Conservation (phyloP, 2,888 invertebrate species). For the Pammene aurita region DNA sequence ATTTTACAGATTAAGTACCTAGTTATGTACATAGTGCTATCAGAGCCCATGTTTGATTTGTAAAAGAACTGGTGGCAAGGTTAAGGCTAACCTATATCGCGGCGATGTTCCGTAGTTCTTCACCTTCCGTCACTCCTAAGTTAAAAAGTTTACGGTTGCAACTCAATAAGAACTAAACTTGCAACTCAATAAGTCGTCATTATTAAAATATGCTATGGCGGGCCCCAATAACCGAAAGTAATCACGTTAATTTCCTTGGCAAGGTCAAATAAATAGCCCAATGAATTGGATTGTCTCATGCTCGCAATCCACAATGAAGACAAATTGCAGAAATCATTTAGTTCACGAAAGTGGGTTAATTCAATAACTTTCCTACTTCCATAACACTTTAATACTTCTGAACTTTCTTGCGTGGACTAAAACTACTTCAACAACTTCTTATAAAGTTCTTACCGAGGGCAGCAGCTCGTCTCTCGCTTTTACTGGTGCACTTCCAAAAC, state of each 20-base stretch:
- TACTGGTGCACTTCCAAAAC: slow-evolving; percentile 76
- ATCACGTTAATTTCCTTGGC: slow-evolving; percentile 7
- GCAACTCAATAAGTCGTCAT: no score
- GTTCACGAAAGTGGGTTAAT: slow-evolving; percentile 53
- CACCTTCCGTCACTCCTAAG: no score
- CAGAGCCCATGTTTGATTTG: no score
- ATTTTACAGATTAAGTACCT: no score
- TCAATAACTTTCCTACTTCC: slow-evolving; percentile 47
- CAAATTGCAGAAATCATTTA: slow-evolving; percentile 55
- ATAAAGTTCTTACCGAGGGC: slow-evolving; percentile 59
- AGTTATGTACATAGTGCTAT: no score
- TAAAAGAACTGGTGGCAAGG: no score
- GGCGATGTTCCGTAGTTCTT: no score
- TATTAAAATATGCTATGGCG: no score
- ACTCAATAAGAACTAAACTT: no score
- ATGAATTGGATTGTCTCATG: slow-evolving; percentile 48
- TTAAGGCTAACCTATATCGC: no score
- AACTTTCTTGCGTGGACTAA: no score
- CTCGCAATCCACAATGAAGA: slow-evolving; percentile 52
- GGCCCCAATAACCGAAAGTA: not conserved
- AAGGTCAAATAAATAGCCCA: slow-evolving; percentile 48
- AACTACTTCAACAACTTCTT: not conserved
- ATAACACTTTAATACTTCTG: slow-evolving; percentile 21
- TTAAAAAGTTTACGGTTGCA: no score
- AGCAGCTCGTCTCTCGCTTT: slow-evolving; percentile 61